Conservation (phyloP, 2,888 invertebrate genomes). For the Drosophila leonis region DNA sequence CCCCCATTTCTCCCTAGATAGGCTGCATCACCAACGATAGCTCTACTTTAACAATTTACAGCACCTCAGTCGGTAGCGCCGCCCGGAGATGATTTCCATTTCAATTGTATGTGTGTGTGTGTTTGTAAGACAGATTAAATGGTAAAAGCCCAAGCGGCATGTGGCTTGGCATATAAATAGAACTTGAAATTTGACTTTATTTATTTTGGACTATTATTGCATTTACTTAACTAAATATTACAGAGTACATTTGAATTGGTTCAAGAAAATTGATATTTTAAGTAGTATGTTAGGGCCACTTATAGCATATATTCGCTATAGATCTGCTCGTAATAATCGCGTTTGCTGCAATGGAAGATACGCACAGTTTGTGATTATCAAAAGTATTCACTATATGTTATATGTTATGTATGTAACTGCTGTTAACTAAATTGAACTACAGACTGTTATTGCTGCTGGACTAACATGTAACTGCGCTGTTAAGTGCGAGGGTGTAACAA, state of each 20-base stretch:
- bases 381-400: conserved; percentile 18
- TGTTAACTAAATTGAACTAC: conserved; percentile 47
- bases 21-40: conserved; percentile 57
- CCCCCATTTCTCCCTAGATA: conserved; percentile 41
- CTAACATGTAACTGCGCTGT: conserved; percentile 54
- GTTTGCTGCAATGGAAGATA: conserved; percentile 83
- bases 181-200: conserved; percentile 69
- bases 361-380: conserved; percentile 48
- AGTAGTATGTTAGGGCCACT: conserved; percentile 22
- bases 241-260: conserved; percentile 44
- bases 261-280: conserved; percentile 37
- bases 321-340: conserved; percentile 80
- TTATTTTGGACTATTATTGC: conserved; percentile 64
- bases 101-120: conserved; percentile 50
- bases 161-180: conserved; percentile 57
- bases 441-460: conserved; percentile 38
- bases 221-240: conserved; percentile 50
- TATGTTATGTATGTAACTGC: conserved; percentile 12
- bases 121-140: conserved; percentile 60
- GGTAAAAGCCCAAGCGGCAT: conserved; percentile 51
- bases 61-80: conserved; percentile 32
- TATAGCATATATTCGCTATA: conserved; percentile 82
- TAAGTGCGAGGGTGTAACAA: conserved; percentile 72
- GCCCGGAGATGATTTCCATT: conserved; percentile 51
- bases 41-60: conserved; percentile 46